Evolutionary conservation across 2,888 invertebrate genomes (phyloP), one percentile per base, ranked within the genome.

Genomic region (Polia nebulosa): DNA sequence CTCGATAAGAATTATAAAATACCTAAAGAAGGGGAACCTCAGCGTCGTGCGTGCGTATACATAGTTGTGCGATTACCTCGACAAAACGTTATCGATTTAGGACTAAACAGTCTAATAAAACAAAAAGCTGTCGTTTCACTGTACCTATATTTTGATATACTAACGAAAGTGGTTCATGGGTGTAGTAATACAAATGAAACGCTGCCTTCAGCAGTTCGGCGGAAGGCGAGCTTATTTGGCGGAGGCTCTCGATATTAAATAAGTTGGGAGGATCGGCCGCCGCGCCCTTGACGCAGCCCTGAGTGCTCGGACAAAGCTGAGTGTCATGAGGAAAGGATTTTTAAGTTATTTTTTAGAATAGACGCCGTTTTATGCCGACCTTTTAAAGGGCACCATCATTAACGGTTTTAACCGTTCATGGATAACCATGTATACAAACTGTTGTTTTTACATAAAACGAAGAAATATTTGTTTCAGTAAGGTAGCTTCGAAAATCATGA

Each of bases 201-300:
- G 64, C 39, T 27, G 44, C 9, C 44, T 49, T 41, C 55, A 58
- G 59, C 49, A 51, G 47, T 49, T 56, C 34, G 34, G 34, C 49
- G 70, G 63, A 49, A 62, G 59, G 20, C 22, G 44, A 51, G 68
- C 60, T 66, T 70, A 61, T 71, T 70, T 41, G 39, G 59, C 61
- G 45, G 49, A 49, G 57, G 57, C 66, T 41, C 66, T 71, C 59
- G 76, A 79, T 82, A 81, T 82, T 83, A 83, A 82, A 83, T 83
- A 83, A 82, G 76, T 82, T 82, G 49, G 49, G 55, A 52, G 57
- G 61, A 57, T 56, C 68, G 39, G 56, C 25, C 47, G 59, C 52
- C 20, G 41, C 39, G 45, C 57, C 68, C 65, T 63, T 72, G 39
- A 57, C 32, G 25, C 59, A 59, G 63, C 29, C 25, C 61, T 49